Percentiles rank a stretch among this genome's conserved stretches.
Evolutionary conservation across 2,797 vertebrate species (phyloP).

Genomic region (Meda fulgida): DNA sequence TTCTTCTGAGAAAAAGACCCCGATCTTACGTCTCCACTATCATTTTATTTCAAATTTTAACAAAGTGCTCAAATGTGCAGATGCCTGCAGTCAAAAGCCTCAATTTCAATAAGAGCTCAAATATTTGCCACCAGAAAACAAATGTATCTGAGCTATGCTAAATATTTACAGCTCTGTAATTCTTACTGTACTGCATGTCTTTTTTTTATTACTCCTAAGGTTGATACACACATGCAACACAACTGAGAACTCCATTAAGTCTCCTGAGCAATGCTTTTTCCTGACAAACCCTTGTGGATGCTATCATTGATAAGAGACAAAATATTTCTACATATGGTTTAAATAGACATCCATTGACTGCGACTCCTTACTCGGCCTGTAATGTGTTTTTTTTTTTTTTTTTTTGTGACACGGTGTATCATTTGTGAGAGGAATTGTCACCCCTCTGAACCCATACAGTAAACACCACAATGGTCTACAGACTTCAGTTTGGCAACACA

Average conservation of each 20-base stretch:
- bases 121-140: neutral
- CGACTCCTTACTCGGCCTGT: neutral
- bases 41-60: neutral
- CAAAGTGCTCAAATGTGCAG: neutral
- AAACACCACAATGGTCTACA: constrained; percentile 30
- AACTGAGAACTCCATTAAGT: constrained; percentile 9
- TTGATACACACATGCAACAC: constrained; percentile 2
- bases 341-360: constrained; percentile 13
- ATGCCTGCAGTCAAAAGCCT: neutral
- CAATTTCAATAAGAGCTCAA: neutral
- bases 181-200: neutral
- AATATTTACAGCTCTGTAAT: neutral
- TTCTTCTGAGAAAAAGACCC: too few species aligned
- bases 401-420: neutral
- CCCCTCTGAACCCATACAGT: constrained; percentile 27
- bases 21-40: neutral
- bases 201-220: neutral
- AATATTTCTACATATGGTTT: constrained; percentile 34
- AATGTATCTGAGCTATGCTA: neutral
- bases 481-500: constrained; percentile 29
- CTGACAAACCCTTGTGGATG: neutral
- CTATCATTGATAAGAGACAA: constrained; percentile 18
- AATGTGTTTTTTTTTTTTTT: constrained; percentile 20
- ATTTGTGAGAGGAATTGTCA: constrained; percentile 32
- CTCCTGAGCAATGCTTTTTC: neutral